A percentile compares a stretch with the other conserved stretches of the same genome.
These are phyloP conservation scores for Drosophila novamexicana DNA, from an alignment of 1,140 invertebrate genomes.

Conservation along the genomic window DNA sequence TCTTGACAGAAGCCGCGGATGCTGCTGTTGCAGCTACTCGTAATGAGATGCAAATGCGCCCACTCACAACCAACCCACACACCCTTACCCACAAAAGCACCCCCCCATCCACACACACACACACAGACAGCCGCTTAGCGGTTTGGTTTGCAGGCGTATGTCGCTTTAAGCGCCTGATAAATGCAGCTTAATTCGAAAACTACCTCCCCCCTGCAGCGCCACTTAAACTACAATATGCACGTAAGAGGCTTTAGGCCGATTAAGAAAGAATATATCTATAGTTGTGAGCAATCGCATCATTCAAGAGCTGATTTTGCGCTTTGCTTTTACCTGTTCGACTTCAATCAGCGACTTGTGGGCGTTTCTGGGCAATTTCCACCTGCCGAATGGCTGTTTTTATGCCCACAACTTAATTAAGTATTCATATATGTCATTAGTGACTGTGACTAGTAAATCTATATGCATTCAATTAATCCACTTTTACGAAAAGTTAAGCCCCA, in stretches of 20 bases:
- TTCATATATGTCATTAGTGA: slow-evolving; percentile 4
- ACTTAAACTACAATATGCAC: slow-evolving; percentile 25
- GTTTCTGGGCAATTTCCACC: not conserved
- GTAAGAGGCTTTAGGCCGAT: slow-evolving; percentile 40
- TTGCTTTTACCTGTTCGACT: not conserved
- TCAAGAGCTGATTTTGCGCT: slow-evolving; percentile 1
- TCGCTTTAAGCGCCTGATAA: slow-evolving; percentile 47
- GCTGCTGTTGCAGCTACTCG: slow-evolving; percentile 17
- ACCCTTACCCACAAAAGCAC: slow-evolving; percentile 6
- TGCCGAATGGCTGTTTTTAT: not conserved
- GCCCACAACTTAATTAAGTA: not conserved
- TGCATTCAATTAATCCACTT: not conserved
- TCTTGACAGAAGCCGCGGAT: slow-evolving; percentile 18
- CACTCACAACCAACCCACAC: not conserved
- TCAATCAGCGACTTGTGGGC: not conserved
- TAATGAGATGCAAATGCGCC: slow-evolving; percentile 56
- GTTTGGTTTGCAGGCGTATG: slow-evolving; percentile 45
- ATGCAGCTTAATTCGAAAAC: slow-evolving; percentile 26
- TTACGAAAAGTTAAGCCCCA: not conserved
- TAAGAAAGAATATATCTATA: slow-evolving; percentile 43
- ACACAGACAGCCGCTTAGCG: slow-evolving; percentile 29
- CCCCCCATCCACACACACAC: slow-evolving; percentile 8
- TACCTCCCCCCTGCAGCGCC: not conserved
- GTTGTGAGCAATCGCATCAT: slow-evolving; percentile 19
- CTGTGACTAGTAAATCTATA: not conserved